Base-by-base conservation (phyloP, 1,140 invertebrate species). In the Metopolophium dirhodum region DNA sequence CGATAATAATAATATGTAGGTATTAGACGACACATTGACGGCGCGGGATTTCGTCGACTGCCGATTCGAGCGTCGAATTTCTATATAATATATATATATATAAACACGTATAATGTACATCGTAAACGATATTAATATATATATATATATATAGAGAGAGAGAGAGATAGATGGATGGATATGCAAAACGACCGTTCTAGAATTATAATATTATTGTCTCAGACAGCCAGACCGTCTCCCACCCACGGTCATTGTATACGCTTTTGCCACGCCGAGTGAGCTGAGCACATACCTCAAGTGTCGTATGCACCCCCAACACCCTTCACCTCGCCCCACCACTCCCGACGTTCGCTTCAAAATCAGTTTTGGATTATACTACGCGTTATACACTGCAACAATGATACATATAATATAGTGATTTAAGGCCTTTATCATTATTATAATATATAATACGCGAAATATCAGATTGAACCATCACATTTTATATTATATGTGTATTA, bases 21-120 rank as follows among this genome's bases (percentile, higher is more conserved):
- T 37, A 49, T 88, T 88, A 7, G n/a, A 88, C 30, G 86, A 88
- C 86, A 49, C 47, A 88, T 88, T 88, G 86, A 88, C n/a, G 85
- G 47, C 45, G 45, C 20, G 30, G 11, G 45, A 88, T 47, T 35
- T 8, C 30, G 30, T 35, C 47, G 30, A n/a, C 61, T n/a, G 47
- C 47, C 6, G 86, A 88, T 49, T n/a, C 23, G 30, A 9, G 45
- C 86, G 6, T 22, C 20, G 30, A 2, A n/a, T 51, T 88, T 88
- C 45, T 3, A 30, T 45, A 85, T 23, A 37, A 82, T 68, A 68
- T 82, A 54, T 22, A 54, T 54, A 54, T 68, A 14, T 18, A n/a
- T n/a, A 68, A 0, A n/a, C 7, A 7, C 6, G 8, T n/a, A 77
- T n/a, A 61, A 61, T 77, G 61, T 77, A 77, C 61, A 77, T n/a